These are phyloP conservation scores for Ectemnius lituratus DNA, from an alignment of 2,888 invertebrate species.

Conservation along the genomic window DNA sequence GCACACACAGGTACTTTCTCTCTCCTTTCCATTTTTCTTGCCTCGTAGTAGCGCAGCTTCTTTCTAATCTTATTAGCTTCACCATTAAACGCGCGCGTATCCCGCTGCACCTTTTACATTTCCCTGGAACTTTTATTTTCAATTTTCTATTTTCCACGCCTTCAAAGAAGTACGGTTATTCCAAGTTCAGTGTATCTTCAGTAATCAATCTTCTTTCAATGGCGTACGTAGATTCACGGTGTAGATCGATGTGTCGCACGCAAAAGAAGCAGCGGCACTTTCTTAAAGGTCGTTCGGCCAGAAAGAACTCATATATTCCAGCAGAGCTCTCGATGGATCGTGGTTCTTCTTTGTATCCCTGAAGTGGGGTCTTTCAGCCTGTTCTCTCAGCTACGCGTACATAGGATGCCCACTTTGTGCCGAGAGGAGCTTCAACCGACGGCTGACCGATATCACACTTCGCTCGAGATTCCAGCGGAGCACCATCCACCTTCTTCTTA, in stretches of 20 bases:
- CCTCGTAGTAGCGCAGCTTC: constrained; percentile 16
- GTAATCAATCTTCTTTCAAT: constrained; percentile 10
- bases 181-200: neutral
- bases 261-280: constrained; percentile 26
- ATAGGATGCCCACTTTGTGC: constrained; percentile 29
- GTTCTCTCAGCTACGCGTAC: constrained; percentile 34
- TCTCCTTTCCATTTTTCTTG: no score
- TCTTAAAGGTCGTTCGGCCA: constrained; percentile 30
- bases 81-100: no score
- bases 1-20: constrained; percentile 2
- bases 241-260: constrained; percentile 14
- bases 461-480: neutral
- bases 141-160: no score
- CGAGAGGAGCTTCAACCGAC: constrained; percentile 5
- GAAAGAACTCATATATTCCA: constrained; percentile 30
- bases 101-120: no score
- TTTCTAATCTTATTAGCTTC: neutral
- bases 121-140: no score
- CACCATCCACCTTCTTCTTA: neutral
- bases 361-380: constrained; percentile 47
- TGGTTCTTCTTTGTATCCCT: constrained; percentile 53
- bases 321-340: constrained; percentile 39
- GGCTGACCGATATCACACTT: neutral
- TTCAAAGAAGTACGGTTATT: no score
- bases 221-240: constrained; percentile 29